These are phyloP conservation scores for Drosophila serrata DNA, from an alignment of 1,140 invertebrate genomes.

Conservation along the genomic window DNA sequence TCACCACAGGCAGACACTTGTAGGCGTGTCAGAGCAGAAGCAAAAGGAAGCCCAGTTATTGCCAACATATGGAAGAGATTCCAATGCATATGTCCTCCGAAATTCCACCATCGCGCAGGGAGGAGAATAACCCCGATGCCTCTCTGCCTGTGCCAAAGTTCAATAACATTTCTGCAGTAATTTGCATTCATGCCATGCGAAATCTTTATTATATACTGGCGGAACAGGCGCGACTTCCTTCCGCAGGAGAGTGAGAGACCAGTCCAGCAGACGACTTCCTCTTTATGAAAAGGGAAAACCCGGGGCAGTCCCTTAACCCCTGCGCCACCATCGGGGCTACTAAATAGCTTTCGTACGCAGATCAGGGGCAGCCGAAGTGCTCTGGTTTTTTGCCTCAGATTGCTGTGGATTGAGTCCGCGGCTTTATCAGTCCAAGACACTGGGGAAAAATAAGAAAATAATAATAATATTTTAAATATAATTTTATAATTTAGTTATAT, in stretches of 20 bases:
- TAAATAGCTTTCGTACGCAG: constrained; percentile 38
- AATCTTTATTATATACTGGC: neutral
- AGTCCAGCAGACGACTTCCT: constrained; percentile 44
- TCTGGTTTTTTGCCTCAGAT: constrained; percentile 9
- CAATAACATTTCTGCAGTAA: constrained; percentile 68
- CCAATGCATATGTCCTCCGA: constrained; percentile 43
- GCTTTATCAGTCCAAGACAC: constrained; percentile 8
- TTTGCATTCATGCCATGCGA: constrained; percentile 51
- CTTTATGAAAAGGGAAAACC: constrained; percentile 29
- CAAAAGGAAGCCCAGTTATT: constrained; percentile 51
- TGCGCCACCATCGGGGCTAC: neutral
- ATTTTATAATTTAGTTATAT: too few relatives aligned
- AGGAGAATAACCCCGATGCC: neutral
- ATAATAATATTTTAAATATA: neutral
- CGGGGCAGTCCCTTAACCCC: constrained; percentile 14
- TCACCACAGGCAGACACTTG: constrained; percentile 15
- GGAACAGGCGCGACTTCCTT: constrained; percentile 68
- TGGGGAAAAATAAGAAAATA: neutral
- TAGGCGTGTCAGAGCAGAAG: constrained; percentile 28
- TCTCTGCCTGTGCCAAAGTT: constrained; percentile 34
- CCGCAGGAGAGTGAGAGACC: constrained; percentile 47
- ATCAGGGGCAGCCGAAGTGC: constrained; percentile 23
- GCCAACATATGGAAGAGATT: constrained; percentile 68
- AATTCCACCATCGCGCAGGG: neutral
- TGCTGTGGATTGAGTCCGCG: constrained; percentile 3